These are phyloP conservation scores for Ypsolopha sequella DNA, from an alignment of 2,888 invertebrate genomes.

Conservation along the genomic window DNA sequence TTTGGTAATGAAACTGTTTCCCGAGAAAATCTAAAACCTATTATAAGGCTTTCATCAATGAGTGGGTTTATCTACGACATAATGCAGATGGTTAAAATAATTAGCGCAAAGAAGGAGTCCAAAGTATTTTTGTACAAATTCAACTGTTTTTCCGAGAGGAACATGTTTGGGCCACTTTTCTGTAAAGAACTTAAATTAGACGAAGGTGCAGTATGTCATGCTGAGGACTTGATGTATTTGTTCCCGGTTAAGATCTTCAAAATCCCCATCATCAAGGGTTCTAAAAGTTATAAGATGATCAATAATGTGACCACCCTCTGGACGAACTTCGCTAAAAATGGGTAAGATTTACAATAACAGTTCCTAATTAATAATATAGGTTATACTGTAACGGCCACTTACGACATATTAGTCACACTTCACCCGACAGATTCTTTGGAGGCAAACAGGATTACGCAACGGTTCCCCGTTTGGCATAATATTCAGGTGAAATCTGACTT, in stretches of 20 bases:
- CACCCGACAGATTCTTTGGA: too few species aligned
- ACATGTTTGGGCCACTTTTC: constrained; percentile 19
- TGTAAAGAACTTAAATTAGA: constrained; percentile 13
- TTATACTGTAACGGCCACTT: too few species aligned
- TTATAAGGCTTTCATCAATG: constrained; percentile 19
- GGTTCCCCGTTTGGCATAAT: too few species aligned
- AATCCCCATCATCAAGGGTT: constrained; percentile 17
- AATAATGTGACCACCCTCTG: constrained; percentile 33
- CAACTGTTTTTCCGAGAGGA: constrained; percentile 32
- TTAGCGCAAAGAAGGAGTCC: constrained; percentile 19
- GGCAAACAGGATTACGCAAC: too few species aligned
- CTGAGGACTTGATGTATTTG: constrained; percentile 34
- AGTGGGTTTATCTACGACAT: constrained; percentile 25
- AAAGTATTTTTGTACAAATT: constrained; percentile 37
- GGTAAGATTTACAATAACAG: constrained; percentile 22
- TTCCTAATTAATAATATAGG: too few species aligned
- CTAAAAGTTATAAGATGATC: constrained; percentile 26
- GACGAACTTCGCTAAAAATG: constrained; percentile 49
- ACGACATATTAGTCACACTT: too few species aligned
- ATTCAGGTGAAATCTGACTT: too few species aligned
- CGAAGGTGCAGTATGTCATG: constrained; percentile 21
- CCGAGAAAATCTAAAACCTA: constrained; percentile 17
- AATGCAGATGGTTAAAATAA: constrained; percentile 19
- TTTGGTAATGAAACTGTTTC: constrained; percentile 20
- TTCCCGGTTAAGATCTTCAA: constrained; percentile 20